A percentile compares a stretch with the other conserved stretches of the same genome.
phyloP scores from a whole-genome alignment of 2,113 vertebrate genomes.

The Lepus timidus region DNA sequence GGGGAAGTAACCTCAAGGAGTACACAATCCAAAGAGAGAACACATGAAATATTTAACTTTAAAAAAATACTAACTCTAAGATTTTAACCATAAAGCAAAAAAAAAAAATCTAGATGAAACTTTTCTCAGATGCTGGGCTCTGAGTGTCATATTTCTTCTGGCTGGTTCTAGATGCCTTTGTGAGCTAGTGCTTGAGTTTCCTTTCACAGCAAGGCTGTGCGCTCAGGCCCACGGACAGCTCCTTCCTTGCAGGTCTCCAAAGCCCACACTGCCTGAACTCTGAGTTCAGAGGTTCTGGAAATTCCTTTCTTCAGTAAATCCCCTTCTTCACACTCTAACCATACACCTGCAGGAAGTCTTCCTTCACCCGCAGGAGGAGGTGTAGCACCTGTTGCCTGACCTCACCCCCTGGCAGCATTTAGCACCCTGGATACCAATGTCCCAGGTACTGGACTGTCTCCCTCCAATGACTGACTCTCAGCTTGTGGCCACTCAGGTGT shows the following conservation, averaged over 20 bases:
- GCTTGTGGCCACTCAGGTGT: too few species aligned
- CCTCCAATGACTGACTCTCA: neutral
- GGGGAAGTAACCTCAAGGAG: constrained; percentile 51
- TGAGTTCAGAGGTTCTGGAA: neutral
- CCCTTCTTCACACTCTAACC: neutral
- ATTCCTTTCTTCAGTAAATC: rapidly evolving
- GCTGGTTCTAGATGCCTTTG: neutral
- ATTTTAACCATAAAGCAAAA: constrained; percentile 53
- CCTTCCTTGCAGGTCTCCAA: rapidly evolving
- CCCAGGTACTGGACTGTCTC: too few species aligned
- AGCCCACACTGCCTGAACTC: rapidly evolving
- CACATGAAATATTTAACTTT: constrained; percentile 71
- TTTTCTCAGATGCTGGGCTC: neutral
- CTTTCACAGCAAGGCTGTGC: neutral
- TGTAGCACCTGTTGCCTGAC: neutral
- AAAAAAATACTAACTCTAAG: neutral
- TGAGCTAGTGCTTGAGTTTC: neutral
- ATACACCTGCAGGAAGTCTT: neutral
- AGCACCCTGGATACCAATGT: too few species aligned
- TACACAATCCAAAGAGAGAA: constrained; percentile 33
- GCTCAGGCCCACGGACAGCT: too few species aligned
- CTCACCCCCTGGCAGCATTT: neutral
- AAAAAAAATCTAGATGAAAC: neutral
- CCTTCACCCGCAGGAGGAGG: too few species aligned
- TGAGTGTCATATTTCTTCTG: neutral